phyloP scores from a whole-genome alignment of 2,797 vertebrate species.

The Enteromius unitaeniatus region DNA sequence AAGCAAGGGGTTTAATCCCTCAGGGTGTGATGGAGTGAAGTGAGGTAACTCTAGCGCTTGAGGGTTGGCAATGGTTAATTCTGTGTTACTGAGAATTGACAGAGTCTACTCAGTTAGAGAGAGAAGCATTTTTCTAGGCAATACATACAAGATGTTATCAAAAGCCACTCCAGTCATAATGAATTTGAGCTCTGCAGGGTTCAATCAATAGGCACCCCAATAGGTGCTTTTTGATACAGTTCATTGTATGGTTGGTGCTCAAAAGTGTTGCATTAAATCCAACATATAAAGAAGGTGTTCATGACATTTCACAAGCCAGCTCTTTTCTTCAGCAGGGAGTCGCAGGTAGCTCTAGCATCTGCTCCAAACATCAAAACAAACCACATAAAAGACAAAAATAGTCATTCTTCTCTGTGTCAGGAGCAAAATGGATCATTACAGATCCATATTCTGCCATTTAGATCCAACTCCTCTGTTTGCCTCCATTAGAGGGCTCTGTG shows the following conservation, averaged over 20 bases:
- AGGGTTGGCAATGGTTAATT: conserved; percentile 45
- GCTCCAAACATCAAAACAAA: conserved; percentile 40
- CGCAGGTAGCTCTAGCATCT: conserved; percentile 5
- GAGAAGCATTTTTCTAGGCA: conserved; percentile 32
- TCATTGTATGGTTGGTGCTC: conserved; percentile 33
- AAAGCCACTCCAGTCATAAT: conserved; percentile 36
- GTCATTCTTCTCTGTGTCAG: conserved; percentile 16
- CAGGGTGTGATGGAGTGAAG: conserved; percentile 36
- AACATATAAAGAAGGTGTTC: conserved; percentile 12
- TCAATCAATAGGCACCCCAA: conserved; percentile 42
- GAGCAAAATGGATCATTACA: conserved; percentile 38
- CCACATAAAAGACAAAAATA: conserved; percentile 19
- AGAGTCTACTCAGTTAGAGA: conserved; percentile 11
- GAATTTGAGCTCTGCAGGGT: conserved; percentile 34
- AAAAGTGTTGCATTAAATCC: conserved; percentile 30
- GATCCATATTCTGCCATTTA: conserved; percentile 52
- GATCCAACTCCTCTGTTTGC: conserved; percentile 40
- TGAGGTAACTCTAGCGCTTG: conserved; percentile 20
- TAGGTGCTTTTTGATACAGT: conserved; percentile 35
- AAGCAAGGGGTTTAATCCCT: conserved; percentile 47
- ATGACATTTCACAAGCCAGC: conserved; percentile 28
- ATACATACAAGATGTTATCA: conserved; percentile 42
- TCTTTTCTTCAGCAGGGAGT: conserved; percentile 31
- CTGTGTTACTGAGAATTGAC: neutral
- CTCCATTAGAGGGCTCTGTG: conserved; percentile 49